Base-by-base conservation (phyloP, 2,888 invertebrate genomes). In the Chrysolina haemoptera region DNA sequence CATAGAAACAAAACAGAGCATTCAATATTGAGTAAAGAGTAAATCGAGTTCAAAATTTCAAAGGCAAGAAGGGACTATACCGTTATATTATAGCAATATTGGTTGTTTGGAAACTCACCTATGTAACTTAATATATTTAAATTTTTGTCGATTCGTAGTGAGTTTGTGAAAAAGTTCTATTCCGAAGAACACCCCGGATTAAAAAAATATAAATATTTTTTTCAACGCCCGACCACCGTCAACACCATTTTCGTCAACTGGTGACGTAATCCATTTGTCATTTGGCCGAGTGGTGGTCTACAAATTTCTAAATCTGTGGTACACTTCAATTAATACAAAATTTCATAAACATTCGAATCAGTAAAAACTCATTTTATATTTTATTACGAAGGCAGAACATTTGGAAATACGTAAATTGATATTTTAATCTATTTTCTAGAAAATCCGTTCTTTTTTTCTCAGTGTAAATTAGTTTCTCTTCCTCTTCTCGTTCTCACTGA, bases 181-280 rank as follows among this genome's bases (percentile, higher is more conserved):
- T 62, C 40, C 41, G 46, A 55, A 74, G 67, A 69, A 62, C 67
- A 70, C 53, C 53, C 59, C 70, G 71, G 59, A 62, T 77, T 63
- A 71, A 70, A 70, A 74, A 27, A 27, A 71, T 70, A n/a, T n/a
- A n/a, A n/a, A n/a, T 65, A 77, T 79, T 80, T 81, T 82, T 83
- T 80, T 82, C 82, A 83, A 86, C 86, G 85, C 86, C 87, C 86
- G 85, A 86, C 82, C 79, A 81, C 80, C 79, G 71, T 82, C 83
- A 80, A 83, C 81, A 86, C 85, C 85, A 85, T 83, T 84, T 85
- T 77, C 80, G 82, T 80, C 80, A 76, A 69, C 69, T 83, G 84
- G 80, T 86, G 86, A 86, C 86, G 85, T 85, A 85, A 85, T 77
- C 70, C 68, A 68, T 73, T 77, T 70, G 74, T 73, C 75, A 72